Evolutionary conservation across 2,113 vertebrate genomes (phyloP), one percentile per base, ranked within the genome.

Genomic region (Tinamus guttatus): DNA sequence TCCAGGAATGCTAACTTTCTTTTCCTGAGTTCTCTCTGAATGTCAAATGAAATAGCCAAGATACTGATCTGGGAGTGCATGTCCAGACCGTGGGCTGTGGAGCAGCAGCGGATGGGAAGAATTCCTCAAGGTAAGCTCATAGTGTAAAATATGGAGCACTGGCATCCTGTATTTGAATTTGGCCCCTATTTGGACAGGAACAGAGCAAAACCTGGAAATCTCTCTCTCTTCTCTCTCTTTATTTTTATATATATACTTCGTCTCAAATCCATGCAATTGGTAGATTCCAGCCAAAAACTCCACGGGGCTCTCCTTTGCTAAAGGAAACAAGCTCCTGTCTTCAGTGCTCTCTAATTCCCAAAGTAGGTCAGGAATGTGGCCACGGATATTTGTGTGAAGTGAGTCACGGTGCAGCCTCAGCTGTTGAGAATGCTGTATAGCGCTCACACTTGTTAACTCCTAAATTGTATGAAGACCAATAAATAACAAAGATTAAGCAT

Each of bases 321-420:
- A 67, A 75, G 40, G 24, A 60, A 62, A 83, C 78, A 59, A 81
- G 59, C 20, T 52, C 24, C 21, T 64, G 58, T 34, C 82, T 74
- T 79, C 54, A 85, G 63, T 32, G 15, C 21, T 81, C 67, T 70
- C 65, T 78, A 68, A 60, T 91, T 95, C 82, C 95, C 76, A 74
- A 81, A 95, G 89, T 75, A 95, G 93, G 87, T 95, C 85, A 87
- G 91, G 95, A 94, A 94, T 58, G 91, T 54, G 36, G 81, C 9
- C 49, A 3, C 1, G 49, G 51, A 28, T 43, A 9, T 1, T 13
- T 17, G 4, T 49, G 47, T 54, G 81, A 14, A 41, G 52, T 13
- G 78, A 94, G 71, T 91, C 90, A 78, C 0, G 3, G 63, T 59
- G 13, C 40, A 60, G 17, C 63, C 30, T 87, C 91, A 91, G 71